Base-by-base conservation (phyloP, 2,888 invertebrate genomes). In the Hartigia nigra region DNA sequence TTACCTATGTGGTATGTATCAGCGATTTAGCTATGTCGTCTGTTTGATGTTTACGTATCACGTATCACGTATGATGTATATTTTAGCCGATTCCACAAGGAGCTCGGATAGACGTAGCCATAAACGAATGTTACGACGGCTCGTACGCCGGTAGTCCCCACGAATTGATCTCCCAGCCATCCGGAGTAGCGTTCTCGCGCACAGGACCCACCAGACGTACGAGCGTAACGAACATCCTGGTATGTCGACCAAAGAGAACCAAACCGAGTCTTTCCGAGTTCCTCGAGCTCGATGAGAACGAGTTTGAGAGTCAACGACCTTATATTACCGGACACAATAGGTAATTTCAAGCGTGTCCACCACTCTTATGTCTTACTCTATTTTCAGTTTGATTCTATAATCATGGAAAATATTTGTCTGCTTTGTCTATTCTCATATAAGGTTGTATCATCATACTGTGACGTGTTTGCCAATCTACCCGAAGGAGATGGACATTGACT, bases 51-150 rank as follows among this genome's bases (percentile, higher is more conserved):
- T 74, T 12, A 31, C 12, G 35, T 36, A 72, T 12, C 4, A 72
- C 23, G 72, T 72, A 32, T 12, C 34, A 76, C 5, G 12, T 74
- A 23, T 75, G 14, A 55, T 55, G 23, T 55, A 23, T 9, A 23
- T 86, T 88, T 23, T 91, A 95, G 94, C 96, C 96, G 69, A 95
- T 96, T 84, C 92, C 94, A 0, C 94, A 94, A 87, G 97, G 97
- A 81, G 97, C 98, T 70, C 94, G 97, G 80, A 97, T 99, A 84
- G 98, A 99, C 92, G 98, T 99, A 1, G 96, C 98, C 0, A 97
- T 99, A 85, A 98, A 98, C 92, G 98, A 98, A 91, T 93, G 96
- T 81, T 98, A 98, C 92, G 98, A 99, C 92, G 98, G 98, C 0
- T 98, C 98, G 0, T 98, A 98, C 92, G 96, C 97, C 14, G 98